Conservation (phyloP, 2,113 vertebrate genomes). For the Anguilla japonica region DNA sequence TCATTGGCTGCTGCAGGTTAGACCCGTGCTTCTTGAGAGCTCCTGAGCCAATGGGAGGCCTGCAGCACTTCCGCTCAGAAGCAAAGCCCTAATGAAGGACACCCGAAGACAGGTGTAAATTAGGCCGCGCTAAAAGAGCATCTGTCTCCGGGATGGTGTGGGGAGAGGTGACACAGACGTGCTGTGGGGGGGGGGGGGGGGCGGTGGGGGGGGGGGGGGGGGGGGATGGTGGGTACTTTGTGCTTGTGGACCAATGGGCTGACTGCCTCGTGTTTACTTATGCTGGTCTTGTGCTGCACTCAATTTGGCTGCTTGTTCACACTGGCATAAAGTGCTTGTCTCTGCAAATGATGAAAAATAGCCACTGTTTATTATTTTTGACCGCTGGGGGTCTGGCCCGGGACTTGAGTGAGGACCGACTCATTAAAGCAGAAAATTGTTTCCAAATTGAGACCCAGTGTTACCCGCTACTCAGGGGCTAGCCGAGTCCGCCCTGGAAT, state of each 20-base stretch:
- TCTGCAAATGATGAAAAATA: slow-evolving; percentile 2
- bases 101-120: not conserved
- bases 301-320: not conserved
- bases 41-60: not conserved
- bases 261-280: not conserved
- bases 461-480: not conserved
- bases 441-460: not conserved
- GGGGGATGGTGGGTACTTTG: too few species aligned
- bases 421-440: slow-evolving; percentile 1
- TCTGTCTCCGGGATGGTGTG: not conserved
- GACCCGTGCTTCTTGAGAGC: not conserved
- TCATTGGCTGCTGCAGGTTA: not conserved
- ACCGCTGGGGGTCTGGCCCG: not conserved
- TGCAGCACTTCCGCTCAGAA: not conserved
- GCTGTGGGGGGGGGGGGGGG: too few species aligned
- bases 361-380: not conserved
- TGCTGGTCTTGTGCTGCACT: not conserved
- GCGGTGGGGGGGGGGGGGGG: too few species aligned
- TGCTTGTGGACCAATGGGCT: not conserved
- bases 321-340: not conserved
- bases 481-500: not conserved
- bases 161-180: not conserved
- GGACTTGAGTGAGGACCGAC: not conserved
- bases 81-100: not conserved
- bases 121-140: too few species aligned